Evolutionary conservation across 2,797 vertebrate genomes (phyloP).

Genomic region (Morelia viridis): DNA sequence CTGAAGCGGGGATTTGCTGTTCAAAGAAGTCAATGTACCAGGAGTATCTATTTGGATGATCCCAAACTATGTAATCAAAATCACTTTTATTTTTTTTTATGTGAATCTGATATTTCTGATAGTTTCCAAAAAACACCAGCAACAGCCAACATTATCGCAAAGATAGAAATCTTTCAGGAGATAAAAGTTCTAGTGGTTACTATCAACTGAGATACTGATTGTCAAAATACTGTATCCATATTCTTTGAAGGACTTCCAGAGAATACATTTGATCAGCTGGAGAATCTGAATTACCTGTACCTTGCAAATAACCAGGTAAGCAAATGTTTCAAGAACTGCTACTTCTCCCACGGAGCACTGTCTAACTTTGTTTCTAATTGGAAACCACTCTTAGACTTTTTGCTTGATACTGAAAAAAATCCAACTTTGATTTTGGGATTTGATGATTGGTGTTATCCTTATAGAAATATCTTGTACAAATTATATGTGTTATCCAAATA

Average conservation of each 20-base stretch:
- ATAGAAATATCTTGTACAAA: no score
- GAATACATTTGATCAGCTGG: slow-evolving; percentile 90
- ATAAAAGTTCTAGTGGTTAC: slow-evolving; percentile 25
- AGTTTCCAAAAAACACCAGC: not conserved
- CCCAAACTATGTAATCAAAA: not conserved
- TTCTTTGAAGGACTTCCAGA: slow-evolving; percentile 86
- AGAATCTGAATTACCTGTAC: slow-evolving; percentile 91
- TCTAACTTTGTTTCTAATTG: no score
- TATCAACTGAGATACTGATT: slow-evolving; percentile 56
- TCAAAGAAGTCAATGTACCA: not conserved
- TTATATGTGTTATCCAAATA: no score
- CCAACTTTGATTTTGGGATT: no score
- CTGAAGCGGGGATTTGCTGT: not conserved
- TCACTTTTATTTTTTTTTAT: not conserved
- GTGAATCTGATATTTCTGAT: not conserved
- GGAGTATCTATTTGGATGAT: not conserved
- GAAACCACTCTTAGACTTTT: no score
- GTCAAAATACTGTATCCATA: slow-evolving; percentile 38
- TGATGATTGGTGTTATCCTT: no score
- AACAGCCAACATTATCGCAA: not conserved
- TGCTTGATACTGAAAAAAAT: no score
- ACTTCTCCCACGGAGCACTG: no score
- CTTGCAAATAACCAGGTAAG: slow-evolving; percentile 96
- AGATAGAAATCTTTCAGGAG: not conserved
- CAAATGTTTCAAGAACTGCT: slow-evolving; percentile 37